Base-by-base conservation (phyloP, 2,113 vertebrate species). In the Probosciger aterrimus region DNA sequence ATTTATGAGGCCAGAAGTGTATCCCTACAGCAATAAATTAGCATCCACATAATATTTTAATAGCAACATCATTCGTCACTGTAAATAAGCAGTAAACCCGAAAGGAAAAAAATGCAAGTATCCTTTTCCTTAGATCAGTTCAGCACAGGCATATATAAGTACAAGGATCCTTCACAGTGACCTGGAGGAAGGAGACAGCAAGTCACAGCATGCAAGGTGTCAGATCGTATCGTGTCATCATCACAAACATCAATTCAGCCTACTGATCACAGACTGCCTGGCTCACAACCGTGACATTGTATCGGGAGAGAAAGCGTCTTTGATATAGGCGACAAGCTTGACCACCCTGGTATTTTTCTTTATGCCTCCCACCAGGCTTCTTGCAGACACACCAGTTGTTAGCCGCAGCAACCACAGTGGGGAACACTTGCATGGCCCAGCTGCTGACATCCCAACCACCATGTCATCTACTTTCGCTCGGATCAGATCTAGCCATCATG, bases 281-380 rank as follows among this genome's bases (percentile, higher is more conserved):
- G 46, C 41, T 93, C 64, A 65, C 60, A 49, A 30, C 50, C 47
- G 50, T 7, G 27, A 55, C 31, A 37, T 46, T 49, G 39, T 30
- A 47, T 16, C 37, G 46, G 47, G 19, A 82, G 10, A 88, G 27
- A 64, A 52, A 53, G 44, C 2, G 68, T 70, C 77, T 68, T n/a
- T 43, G 52, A 43, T 19, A 41, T 0, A 4, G 20, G 47, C 4
- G 5, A 67, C 1, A 4, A 79, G 77, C 77, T 50, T 1, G 0
- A 62, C 33, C 17, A 18, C 10, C 18, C n/a, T 2, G 17, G 7
- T 10, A 33, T 55, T 67, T 57, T 77, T 23, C n/a, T 46, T n/a
- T 43, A 53, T 43, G 60, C 33, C 67, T 78, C 25, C 31, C n/a
- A 25, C 10, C 5, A 31, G 46, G 37, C 31, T 47, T 77, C 55